Conservation (phyloP, 2,113 vertebrate genomes). For the Harpagus bidentatus region DNA sequence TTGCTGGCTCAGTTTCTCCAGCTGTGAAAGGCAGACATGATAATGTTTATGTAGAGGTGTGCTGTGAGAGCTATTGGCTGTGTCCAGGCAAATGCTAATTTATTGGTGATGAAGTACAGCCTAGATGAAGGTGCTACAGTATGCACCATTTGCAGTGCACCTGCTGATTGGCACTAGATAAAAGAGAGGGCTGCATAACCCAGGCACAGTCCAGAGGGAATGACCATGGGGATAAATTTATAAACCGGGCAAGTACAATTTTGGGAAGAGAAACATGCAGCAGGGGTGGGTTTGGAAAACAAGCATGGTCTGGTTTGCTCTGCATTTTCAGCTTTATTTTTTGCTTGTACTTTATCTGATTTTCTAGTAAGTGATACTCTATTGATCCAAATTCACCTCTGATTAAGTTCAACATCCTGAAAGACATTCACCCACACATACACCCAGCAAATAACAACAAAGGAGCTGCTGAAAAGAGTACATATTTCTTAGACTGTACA, state of each 20-base stretch:
- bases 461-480: neutral
- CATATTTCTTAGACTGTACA: neutral
- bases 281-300: neutral
- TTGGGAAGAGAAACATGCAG: neutral
- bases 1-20: neutral
- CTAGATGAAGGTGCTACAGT: neutral
- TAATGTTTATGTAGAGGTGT: neutral
- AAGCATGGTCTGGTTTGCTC: neutral
- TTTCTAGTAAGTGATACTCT: conserved; percentile 36
- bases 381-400: conserved; percentile 44
- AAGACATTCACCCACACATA: neutral
- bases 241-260: neutral
- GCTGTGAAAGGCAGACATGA: neutral
- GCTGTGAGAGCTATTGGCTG: neutral
- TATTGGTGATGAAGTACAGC: neutral
- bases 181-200: neutral
- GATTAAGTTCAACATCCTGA: conserved; percentile 31
- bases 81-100: neutral
- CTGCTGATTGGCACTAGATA: neutral
- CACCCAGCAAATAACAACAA: neutral
- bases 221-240: neutral
- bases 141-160: neutral
- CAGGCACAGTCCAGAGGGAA: neutral
- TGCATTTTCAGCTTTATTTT: conserved; percentile 17
- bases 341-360: neutral